Conservation (phyloP, 2,888 invertebrate species). For the Volucella inanis region DNA sequence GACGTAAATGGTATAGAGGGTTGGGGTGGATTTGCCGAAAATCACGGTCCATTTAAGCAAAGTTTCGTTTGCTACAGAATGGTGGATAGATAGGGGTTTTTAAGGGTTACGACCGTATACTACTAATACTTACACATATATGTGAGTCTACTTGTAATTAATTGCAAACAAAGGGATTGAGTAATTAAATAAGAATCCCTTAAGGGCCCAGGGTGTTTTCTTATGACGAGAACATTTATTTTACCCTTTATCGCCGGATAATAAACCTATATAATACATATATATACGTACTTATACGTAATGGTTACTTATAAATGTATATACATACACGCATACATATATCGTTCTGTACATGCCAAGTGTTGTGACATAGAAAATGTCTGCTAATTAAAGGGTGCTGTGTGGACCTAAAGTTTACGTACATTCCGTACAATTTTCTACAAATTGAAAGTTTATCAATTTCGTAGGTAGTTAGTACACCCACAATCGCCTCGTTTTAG, state of each 20-base stretch:
- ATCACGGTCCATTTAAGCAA: constrained; percentile 63
- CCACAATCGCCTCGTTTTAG: no score
- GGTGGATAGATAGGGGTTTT: constrained; percentile 8
- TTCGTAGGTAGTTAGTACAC: no score
- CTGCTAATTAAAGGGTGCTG: no score
- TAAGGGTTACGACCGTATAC: constrained; percentile 20
- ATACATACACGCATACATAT: no score
- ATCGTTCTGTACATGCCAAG: no score
- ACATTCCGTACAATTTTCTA: no score
- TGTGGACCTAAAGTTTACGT: no score
- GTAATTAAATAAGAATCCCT: constrained; percentile 73
- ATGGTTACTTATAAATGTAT: no score
- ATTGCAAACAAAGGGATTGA: constrained; percentile 73
- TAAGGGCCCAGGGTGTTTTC: constrained; percentile 47
- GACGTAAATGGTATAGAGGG: constrained; percentile 3
- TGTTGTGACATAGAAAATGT: no score
- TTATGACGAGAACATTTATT: constrained; percentile 52
- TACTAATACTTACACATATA: not conserved
- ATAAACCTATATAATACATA: no score
- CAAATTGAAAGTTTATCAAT: no score
- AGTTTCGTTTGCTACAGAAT: constrained; percentile 28
- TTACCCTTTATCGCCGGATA: constrained; percentile 21
- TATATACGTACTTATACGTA: no score
- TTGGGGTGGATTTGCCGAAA: constrained; percentile 45
- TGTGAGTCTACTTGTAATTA: constrained; percentile 58